Percentiles rank a stretch among this genome's conserved stretches.
These are phyloP conservation scores for Pterophyllum scalare DNA, from an alignment of 2,113 vertebrate species.

Conservation along the genomic window DNA sequence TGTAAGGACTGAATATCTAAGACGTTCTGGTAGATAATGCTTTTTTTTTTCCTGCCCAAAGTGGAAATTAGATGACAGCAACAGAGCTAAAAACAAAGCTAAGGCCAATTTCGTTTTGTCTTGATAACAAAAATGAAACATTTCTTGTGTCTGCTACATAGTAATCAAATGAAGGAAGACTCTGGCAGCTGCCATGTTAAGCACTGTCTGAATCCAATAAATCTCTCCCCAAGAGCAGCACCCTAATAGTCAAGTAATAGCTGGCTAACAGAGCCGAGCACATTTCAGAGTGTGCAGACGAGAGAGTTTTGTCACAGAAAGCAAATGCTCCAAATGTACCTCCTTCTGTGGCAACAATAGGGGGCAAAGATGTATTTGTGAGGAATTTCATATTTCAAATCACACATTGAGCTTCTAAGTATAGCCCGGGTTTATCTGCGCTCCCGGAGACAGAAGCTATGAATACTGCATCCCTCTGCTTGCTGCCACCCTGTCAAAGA, in stretches of 20 bases:
- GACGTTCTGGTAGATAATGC: neutral
- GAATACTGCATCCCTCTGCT: constrained; percentile 75
- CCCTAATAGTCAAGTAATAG: constrained; percentile 65
- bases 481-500: constrained; percentile 71
- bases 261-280: constrained; percentile 49
- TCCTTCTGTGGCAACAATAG: constrained; percentile 53
- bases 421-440: constrained; percentile 68
- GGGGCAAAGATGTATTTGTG: constrained; percentile 55
- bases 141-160: constrained; percentile 23
- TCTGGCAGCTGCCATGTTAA: constrained; percentile 44
- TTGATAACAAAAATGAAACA: constrained; percentile 38
- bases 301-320: constrained; percentile 58
- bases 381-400: constrained; percentile 68
- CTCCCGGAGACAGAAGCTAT: constrained; percentile 71
- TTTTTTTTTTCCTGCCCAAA: neutral
- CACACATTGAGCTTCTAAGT: constrained; percentile 71
- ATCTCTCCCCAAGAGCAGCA: constrained; percentile 49
- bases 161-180: constrained; percentile 43
- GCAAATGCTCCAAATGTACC: constrained; percentile 40
- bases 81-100: neutral
- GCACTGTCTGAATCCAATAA: constrained; percentile 45
- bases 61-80: neutral
- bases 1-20: neutral
- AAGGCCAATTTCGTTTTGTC: constrained; percentile 2
- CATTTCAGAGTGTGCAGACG: constrained; percentile 49